Evolutionary conservation across 2,797 vertebrate species (phyloP).

Genomic region (Mormyrops attenuatus): DNA sequence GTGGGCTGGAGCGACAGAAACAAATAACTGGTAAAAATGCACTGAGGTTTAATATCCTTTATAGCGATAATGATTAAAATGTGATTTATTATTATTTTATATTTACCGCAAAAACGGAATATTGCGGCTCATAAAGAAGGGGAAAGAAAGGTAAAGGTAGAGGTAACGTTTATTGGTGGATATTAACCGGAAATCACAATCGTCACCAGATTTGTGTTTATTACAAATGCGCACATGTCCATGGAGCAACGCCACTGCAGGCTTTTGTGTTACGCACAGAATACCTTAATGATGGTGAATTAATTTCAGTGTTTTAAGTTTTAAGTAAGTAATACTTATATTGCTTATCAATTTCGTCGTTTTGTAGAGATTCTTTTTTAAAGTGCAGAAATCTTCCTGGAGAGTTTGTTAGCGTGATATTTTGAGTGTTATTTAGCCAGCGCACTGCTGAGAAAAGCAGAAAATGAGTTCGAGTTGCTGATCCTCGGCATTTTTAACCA

Average conservation of each 20-base stretch:
- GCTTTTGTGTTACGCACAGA: background rate
- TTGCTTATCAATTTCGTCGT: background rate
- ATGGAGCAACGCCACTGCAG: background rate
- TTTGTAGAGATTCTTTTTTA: background rate
- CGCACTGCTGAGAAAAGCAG: background rate
- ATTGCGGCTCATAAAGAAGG: background rate
- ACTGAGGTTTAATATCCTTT: background rate
- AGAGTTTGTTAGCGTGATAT: background rate
- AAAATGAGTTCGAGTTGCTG: background rate
- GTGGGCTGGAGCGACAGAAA: background rate
- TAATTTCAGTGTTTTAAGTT: background rate
- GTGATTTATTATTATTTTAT: background rate
- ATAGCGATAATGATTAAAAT: background rate
- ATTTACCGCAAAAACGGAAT: background rate
- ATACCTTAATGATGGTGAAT: background rate
- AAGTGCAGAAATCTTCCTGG: background rate
- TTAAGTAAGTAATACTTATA: background rate
- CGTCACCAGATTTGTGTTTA: background rate
- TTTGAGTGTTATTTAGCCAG: background rate
- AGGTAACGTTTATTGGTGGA: background rate
- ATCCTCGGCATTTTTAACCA: background rate
- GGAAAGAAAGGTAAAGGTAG: background rate
- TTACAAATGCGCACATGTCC: background rate
- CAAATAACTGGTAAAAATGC: background rate
- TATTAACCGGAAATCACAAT: background rate